Evolutionary conservation across 2,888 invertebrate genomes (phyloP), one percentile per base, ranked within the genome.

Genomic region (Lagria hirta): DNA sequence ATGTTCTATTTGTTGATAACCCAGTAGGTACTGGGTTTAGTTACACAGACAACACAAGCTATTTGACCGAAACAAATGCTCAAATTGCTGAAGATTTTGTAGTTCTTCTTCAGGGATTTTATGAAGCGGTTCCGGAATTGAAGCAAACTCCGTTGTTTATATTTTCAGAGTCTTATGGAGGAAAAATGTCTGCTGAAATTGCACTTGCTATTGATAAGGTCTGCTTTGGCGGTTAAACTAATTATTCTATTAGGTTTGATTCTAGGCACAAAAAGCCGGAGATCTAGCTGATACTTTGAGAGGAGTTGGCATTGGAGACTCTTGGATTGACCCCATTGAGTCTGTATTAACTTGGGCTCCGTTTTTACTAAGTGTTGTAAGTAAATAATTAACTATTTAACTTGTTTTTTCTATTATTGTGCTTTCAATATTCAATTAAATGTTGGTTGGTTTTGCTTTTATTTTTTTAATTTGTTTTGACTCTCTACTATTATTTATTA

Each of bases 141-240:
- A 76, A 79, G 65, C 74, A 71, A 5, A 78, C 85, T 0, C 86
- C 90, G 1, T 74, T 90, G 17, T 93, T 91, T 64, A 88, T 94
- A 47, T 87, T 89, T 61, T 86, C 85, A 13, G 92, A 94, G 69
- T 92, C 92, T 0, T 94, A 94, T 68, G 94, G 94, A 10, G 94
- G 93, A 1, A 94, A 95, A 74, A 93, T 93, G 90, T 85, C 88
- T 0, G 82, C 86, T 1, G 89, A 89, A 59, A 91, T 93, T 67
- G 89, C 85, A 5, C 66, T 75, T 61, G 65, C 72, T 36, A 75
- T 83, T 66, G 62, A 73, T 40, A 73, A 77, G 70, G 82, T 81
- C 64, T 54, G 24, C n/a, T n/a, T n/a, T n/a, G 10, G n/a, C n/a
- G 28, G 7, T 11, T 30, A 12, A 20, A 32, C 15, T 13, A 8